A percentile compares a stretch with the other conserved stretches of the same genome.
These are phyloP conservation scores for Lepus oiostolus DNA, from an alignment of 2,797 vertebrate species.

Conservation along the genomic window DNA sequence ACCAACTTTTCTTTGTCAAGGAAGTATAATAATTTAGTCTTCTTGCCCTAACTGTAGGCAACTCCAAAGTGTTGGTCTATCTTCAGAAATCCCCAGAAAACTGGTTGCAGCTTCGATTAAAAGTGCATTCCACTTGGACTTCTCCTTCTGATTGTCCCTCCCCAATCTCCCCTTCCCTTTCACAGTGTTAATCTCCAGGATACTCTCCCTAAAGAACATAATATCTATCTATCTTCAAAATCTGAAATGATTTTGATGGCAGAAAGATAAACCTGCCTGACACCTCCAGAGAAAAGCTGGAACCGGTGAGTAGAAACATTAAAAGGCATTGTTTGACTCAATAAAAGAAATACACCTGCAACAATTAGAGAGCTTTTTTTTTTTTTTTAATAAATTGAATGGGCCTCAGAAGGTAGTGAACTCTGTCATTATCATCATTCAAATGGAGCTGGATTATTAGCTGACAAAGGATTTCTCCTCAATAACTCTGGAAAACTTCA, in stretches of 20 bases:
- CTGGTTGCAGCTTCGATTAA: neutral
- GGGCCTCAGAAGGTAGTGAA: neutral
- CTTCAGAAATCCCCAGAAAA: neutral
- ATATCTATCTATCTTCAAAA: conserved; percentile 34
- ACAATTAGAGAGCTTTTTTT: neutral
- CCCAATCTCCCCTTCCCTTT: neutral
- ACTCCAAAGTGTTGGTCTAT: neutral
- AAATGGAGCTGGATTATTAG: conserved; percentile 4
- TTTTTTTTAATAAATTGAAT: conserved; percentile 25
- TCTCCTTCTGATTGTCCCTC: neutral
- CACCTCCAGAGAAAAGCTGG: conserved; percentile 8
- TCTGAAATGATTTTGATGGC: neutral
- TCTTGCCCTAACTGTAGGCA: neutral
- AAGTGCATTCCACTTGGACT: neutral
- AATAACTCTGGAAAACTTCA: neutral
- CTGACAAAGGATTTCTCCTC: conserved; percentile 8
- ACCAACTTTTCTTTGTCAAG: neutral
- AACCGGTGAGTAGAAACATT: neutral
- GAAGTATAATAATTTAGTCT: neutral
- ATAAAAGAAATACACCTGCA: neutral
- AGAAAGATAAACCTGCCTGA: neutral
- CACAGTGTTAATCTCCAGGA: neutral
- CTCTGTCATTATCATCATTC: neutral
- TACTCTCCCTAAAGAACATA: neutral
- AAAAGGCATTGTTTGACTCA: conserved; percentile 7